Evolutionary conservation across 2,113 vertebrate species (phyloP).

Genomic region (Dasyurus viverrinus): DNA sequence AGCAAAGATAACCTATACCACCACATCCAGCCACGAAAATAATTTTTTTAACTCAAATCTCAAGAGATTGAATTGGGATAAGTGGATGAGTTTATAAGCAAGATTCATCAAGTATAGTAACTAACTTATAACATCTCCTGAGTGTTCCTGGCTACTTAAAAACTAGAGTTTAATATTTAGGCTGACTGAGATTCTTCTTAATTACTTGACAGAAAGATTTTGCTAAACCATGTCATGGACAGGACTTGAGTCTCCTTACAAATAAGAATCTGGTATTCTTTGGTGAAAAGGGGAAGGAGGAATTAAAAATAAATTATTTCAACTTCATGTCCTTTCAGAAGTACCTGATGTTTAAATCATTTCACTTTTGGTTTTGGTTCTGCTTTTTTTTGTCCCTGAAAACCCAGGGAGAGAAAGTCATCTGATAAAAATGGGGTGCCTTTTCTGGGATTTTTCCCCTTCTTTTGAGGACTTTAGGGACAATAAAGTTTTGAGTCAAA

Average conservation of each 20-base stretch:
- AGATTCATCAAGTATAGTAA: not conserved
- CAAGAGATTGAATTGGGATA: not conserved
- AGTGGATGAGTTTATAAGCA: not conserved
- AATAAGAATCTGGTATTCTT: not conserved
- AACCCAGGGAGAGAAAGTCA: constrained; percentile 24
- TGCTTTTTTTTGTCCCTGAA: not conserved
- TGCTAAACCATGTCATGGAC: not conserved
- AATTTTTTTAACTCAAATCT: not conserved
- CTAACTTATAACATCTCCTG: not conserved
- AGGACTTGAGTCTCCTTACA: not conserved
- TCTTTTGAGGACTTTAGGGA: constrained; percentile 42
- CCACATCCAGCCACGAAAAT: not conserved
- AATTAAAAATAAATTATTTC: not conserved
- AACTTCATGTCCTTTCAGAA: constrained; percentile 17
- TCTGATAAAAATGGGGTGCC: not conserved
- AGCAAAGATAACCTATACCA: not conserved
- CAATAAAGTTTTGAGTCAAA: constrained; percentile 49
- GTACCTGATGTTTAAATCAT: constrained; percentile 21
- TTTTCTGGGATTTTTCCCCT: constrained; percentile 30
- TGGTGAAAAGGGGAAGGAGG: not conserved
- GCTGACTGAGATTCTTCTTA: not conserved
- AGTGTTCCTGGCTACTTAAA: not conserved
- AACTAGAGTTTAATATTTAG: not conserved
- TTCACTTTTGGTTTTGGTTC: not conserved
- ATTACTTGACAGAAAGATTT: not conserved